These are phyloP conservation scores for Coendou prehensilis DNA, from an alignment of 2,797 vertebrate species.

Conservation along the genomic window DNA sequence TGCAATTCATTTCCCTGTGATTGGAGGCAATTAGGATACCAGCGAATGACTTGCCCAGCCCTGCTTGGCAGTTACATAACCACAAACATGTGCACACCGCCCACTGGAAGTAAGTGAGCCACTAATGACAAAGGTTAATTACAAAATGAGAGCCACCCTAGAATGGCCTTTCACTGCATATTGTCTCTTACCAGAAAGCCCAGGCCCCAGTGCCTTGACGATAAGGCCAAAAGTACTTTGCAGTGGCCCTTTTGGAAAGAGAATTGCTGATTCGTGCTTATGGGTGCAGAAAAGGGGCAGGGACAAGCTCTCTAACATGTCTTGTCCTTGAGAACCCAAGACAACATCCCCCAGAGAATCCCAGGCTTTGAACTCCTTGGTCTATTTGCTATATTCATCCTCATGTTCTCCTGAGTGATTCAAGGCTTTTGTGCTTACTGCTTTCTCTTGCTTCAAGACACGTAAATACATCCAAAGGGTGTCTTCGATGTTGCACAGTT, in stretches of 20 bases:
- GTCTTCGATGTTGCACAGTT: not conserved
- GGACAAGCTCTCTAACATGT: not conserved
- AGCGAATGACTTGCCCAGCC: conserved; percentile 57
- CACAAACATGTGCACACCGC: conserved; percentile 61
- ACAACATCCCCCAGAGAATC: not conserved
- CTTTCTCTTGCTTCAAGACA: not conserved
- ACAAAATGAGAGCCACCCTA: conserved; percentile 60
- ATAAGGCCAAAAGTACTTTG: not conserved
- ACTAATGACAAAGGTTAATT: conserved; percentile 77
- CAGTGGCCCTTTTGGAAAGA: not conserved
- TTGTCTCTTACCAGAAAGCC: conserved; percentile 27
- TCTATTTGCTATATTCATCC: not conserved
- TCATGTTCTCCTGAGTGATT: not conserved
- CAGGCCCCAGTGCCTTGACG: not conserved
- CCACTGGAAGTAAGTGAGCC: conserved; percentile 36
- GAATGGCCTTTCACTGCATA: conserved; percentile 10
- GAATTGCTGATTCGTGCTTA: not conserved
- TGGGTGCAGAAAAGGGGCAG: not conserved
- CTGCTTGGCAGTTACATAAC: conserved; percentile 71
- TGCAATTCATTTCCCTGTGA: conserved; percentile 78
- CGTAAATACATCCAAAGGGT: not conserved
- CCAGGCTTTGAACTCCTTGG: not conserved
- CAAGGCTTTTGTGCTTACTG: not conserved
- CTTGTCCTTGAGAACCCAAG: not conserved
- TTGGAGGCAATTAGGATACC: conserved; percentile 80